Base-by-base conservation (phyloP, 2,113 vertebrate genomes). In the Malurus melanocephalus region DNA sequence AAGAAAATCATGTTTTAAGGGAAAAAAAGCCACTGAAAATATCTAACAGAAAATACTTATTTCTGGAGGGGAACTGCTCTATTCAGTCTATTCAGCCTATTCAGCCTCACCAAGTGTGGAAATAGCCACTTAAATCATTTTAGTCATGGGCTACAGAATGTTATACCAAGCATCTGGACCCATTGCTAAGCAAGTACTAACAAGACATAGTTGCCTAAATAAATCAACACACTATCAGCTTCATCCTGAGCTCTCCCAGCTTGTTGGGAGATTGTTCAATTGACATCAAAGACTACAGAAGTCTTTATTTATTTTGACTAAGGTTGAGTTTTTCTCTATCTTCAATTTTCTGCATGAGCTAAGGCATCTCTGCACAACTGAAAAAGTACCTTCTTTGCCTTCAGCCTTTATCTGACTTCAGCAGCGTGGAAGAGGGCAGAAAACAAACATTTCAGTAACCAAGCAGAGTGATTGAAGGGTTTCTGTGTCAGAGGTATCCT, bases 141-240 rank as follows among this genome's bases (percentile, higher is more conserved):
- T 51, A 91, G 80, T 77, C 4, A 3, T 17, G 7, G 55, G 17
- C 49, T 94, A 19, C 22, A 88, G 88, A 95, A 92, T 49, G 59
- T 79, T 83, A 65, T 23, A 93, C 40, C 27, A 80, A 79, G 28
- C 15, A 57, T 67, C 59, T 65, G 28, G 33, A 73, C 65, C 38
- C 56, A 84, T 75, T 73, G 62, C 75, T 68, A 90, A 86, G 24
- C 60, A 91, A 85, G 80, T 85, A 46, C 75, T 60, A 94, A 83
- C 33, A 82, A 75, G 87, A 75, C 19, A 35, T 13, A 62, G 32
- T 79, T 92, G 94, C 52, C 30, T 79, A 93, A 93, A 94, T 72
- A 91, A 89, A 59, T 84, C 75, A 94, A 77, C 62, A 91, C 32
- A 52, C 4, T 6, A 49, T 68, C 68, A 73, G 4, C 32, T 59